A percentile compares a stretch with the other conserved stretches of the same genome.
These are phyloP conservation scores for Salarias fasciatus DNA, from an alignment of 2,797 vertebrate genomes.

Conservation along the genomic window DNA sequence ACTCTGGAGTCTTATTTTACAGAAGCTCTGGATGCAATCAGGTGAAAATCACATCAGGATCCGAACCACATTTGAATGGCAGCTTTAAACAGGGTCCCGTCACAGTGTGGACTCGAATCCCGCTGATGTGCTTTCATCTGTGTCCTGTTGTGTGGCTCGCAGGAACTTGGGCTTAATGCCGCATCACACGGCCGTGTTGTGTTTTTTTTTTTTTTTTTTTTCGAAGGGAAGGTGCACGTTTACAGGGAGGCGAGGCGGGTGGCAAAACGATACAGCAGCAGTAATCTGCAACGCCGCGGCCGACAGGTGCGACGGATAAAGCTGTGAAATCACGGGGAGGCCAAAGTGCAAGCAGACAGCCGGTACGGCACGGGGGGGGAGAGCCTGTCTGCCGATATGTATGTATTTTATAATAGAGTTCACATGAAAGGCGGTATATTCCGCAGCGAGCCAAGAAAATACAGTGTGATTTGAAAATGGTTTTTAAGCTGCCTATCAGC, in stretches of 20 bases:
- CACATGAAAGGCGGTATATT: conserved; percentile 20
- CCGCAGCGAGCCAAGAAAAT: conserved; percentile 22
- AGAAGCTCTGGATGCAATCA: no score
- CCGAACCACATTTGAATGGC: no score
- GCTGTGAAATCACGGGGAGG: conserved; percentile 16
- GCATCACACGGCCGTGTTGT: conserved; percentile 4
- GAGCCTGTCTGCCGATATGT: neutral
- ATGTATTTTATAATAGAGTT: conserved; percentile 16
- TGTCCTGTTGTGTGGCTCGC: conserved; percentile 15
- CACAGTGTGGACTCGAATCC: no score
- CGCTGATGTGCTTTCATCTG: conserved; percentile 1
- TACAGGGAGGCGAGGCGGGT: neutral
- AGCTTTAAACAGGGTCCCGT: no score
- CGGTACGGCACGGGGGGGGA: neutral
- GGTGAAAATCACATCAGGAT: no score
- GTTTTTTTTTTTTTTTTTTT: neutral
- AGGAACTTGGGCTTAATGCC: conserved; percentile 21
- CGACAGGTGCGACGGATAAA: conserved; percentile 23
- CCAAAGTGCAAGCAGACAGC: neutral
- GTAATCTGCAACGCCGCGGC: conserved; percentile 28
- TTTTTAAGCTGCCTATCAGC: conserved; percentile 34
- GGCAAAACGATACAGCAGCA: neutral
- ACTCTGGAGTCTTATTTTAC: no score
- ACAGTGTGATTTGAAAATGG: conserved; percentile 23
- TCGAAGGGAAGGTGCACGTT: no score